Conservation (phyloP, 2,113 vertebrate genomes). For the Sylvilagus bachmani region DNA sequence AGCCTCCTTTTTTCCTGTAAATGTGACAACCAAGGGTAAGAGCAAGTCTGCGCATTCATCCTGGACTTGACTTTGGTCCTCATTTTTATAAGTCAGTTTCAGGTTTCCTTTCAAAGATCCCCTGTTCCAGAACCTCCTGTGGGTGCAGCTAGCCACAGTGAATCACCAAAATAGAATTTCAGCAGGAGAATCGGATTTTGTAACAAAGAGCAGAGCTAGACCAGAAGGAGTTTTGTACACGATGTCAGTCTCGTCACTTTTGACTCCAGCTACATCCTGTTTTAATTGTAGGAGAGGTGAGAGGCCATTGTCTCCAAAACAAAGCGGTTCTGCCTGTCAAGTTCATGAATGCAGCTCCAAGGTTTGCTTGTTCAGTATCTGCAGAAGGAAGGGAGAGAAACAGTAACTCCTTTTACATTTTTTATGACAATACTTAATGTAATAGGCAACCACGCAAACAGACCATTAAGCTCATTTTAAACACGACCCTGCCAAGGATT, state of each 20-base stretch:
- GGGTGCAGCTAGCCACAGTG: neutral
- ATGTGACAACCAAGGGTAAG: neutral
- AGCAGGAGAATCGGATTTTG: neutral
- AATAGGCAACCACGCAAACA: neutral
- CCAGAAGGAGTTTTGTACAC: neutral
- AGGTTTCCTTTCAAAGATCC: neutral
- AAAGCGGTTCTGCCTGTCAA: neutral
- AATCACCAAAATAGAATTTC: neutral
- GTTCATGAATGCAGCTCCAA: neutral
- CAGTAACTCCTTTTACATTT: neutral
- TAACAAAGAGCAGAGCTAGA: neutral
- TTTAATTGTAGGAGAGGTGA: conserved; percentile 13
- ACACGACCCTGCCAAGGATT: neutral
- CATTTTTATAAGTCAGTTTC: neutral
- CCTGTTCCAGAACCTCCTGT: neutral
- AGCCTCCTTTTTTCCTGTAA: neutral
- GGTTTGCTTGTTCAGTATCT: conserved; percentile 17
- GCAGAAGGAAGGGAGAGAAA: conserved; percentile 18
- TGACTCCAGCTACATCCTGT: neutral
- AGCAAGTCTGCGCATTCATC: neutral
- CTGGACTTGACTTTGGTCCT: neutral
- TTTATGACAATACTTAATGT: conserved; percentile 51
- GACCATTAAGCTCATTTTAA: conserved; percentile 51
- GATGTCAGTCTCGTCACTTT: neutral
- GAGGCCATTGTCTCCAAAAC: neutral